Conservation (phyloP, 2,797 vertebrate genomes). For the Chelmon rostratus region DNA sequence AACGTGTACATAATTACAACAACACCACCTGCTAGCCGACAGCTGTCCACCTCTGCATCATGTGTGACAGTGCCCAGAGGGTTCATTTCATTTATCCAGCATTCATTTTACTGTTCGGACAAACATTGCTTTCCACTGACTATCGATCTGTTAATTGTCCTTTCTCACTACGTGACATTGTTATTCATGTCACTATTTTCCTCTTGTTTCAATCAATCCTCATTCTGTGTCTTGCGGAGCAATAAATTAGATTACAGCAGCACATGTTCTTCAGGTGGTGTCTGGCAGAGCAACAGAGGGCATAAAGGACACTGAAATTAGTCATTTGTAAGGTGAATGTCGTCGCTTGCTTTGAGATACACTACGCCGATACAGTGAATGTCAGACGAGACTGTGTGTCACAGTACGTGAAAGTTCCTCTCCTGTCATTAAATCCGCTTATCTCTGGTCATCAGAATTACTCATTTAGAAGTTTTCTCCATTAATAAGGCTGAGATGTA, state of each 20-base stretch:
- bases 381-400: background rate
- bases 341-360: slow-evolving; percentile 1
- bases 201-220: slow-evolving; percentile 42
- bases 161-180: slow-evolving; percentile 17
- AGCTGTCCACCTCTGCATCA: background rate
- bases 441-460: too few species aligned
- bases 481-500: too few species aligned
- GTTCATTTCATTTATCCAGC: slow-evolving; percentile 26
- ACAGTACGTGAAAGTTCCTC: background rate
- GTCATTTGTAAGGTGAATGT: slow-evolving; percentile 21
- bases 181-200: slow-evolving; percentile 44
- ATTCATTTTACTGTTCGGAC: background rate
- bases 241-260: slow-evolving; percentile 38
- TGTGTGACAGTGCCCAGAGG: too few species aligned
- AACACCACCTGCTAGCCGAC: background rate
- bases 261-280: slow-evolving; percentile 40
- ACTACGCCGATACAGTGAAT: background rate
- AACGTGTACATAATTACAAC: background rate
- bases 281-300: slow-evolving; percentile 23
- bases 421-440: too few species aligned
- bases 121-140: slow-evolving; percentile 9
- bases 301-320: slow-evolving; percentile 20
- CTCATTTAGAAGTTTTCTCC: too few species aligned
- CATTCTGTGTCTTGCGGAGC: background rate
- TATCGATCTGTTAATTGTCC: slow-evolving; percentile 23